Evolutionary conservation across 2,797 vertebrate species (phyloP).

Genomic region (Nothura maculosa): DNA sequence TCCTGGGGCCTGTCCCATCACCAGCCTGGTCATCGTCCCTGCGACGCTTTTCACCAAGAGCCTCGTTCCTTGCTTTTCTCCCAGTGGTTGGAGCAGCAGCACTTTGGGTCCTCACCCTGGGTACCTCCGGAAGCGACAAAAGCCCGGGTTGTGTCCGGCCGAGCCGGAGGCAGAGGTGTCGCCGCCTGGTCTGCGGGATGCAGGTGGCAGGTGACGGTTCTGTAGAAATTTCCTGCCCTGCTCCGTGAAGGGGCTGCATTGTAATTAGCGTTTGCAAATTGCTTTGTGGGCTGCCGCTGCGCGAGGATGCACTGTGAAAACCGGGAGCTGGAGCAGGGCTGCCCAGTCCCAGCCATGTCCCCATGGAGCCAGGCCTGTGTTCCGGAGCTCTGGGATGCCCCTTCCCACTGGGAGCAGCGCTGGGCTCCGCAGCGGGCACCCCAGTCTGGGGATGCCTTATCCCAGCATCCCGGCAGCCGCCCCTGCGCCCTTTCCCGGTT

Average conservation of each 20-base stretch:
- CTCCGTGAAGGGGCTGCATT: fast-evolving
- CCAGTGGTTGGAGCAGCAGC: no score
- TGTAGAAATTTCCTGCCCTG: not conserved
- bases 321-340: no score
- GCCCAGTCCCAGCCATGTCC: no score
- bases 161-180: not conserved
- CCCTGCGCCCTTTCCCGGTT: not conserved
- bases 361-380: no score
- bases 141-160: fast-evolving
- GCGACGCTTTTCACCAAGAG: not conserved
- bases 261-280: not conserved
- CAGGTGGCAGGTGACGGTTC: not conserved
- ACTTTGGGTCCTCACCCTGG: fast-evolving
- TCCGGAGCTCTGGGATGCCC: no score
- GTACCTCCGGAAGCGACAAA: not conserved
- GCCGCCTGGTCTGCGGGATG: not conserved
- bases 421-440: no score
- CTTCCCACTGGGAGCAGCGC: no score
- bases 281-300: not conserved
- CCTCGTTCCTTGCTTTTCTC: not conserved
- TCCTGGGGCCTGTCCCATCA: no score
- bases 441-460: not conserved
- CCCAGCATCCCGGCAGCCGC: no score
- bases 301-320: not conserved
- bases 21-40: no score